Base-by-base conservation (phyloP, 1,140 invertebrate species). In the Eriosoma lanigerum region DNA sequence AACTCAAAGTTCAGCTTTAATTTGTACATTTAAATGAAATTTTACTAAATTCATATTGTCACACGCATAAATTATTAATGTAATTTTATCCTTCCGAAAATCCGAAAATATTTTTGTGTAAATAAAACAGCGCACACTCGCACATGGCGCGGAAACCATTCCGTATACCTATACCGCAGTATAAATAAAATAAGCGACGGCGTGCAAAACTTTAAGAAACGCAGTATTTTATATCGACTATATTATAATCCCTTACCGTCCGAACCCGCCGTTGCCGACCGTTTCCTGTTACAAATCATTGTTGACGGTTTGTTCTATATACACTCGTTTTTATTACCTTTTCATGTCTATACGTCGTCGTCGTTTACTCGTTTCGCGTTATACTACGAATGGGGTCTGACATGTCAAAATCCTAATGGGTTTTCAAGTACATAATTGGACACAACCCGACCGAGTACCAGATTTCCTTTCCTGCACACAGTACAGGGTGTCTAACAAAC, bases 341-440 rank as follows among this genome's bases (percentile, higher is more conserved):
- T 38, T 60, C 26, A 15, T 15, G 58, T 60, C 13, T 15, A 60
- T 15, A 24, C 13, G 24, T 4, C 56, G 24, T 56, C 21, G n/a
- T 10, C 12, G 56, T n/a, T 5, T n/a, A 13, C 12, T 12, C 24
- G 24, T 60, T 60, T 29, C 6, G 24, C 15, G 5, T 19, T 38
- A 4, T 38, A 38, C 32, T 29, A 26, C 58, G 26, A 60, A 60
- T 29, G 15, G 24, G 24, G 15, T 60, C 58, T 60, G 58, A 60
- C 26, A 29, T 29, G 24, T 60, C 6, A 2, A 29, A 60, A 60
- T 9, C 58, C 26, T 26, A 60, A 60, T 60, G 24, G 58, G 26
- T 29, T 60, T 29, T 15, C 26, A 29, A 60, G 58, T 60, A 19
- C 26, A 60, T 60, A 60, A 60, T 60, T 60, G 58, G 26, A 60